phyloP scores from a whole-genome alignment of 2,113 vertebrate species.

The Phodopus roborovskii region DNA sequence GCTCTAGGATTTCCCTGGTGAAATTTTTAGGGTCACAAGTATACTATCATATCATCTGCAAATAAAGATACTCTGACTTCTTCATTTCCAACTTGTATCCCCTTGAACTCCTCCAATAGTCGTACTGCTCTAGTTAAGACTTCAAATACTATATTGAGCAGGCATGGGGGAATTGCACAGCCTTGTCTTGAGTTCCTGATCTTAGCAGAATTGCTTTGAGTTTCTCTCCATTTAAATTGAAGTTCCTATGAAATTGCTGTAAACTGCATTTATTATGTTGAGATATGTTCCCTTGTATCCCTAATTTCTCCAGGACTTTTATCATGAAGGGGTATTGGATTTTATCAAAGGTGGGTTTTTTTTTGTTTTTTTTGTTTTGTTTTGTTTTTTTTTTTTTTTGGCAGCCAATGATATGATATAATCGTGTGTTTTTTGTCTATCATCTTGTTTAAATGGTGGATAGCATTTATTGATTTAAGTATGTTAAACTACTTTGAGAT shows the following conservation, averaged over 20 bases:
- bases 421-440: not conserved
- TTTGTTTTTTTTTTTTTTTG: too few relatives aligned
- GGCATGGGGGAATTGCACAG: not conserved
- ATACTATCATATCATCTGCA: not conserved
- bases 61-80: not conserved
- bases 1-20: not conserved
- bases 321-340: not conserved
- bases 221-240: too few relatives aligned
- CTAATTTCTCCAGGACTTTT: not conserved
- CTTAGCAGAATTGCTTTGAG: not conserved
- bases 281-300: not conserved
- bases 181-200: not conserved
- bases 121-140: not conserved
- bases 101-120: not conserved
- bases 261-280: not conserved
- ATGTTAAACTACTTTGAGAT: not conserved
- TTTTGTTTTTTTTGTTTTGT: too few relatives aligned
- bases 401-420: not conserved
- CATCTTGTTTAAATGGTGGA: not conserved
- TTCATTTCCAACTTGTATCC: not conserved
- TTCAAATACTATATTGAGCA: not conserved
- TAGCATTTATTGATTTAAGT: not conserved
- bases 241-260: too few relatives aligned
- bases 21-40: not conserved
- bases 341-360: not conserved